Percentiles rank a stretch among this genome's conserved stretches.
Evolutionary conservation across 2,113 vertebrate genomes (phyloP).

Genomic region (Channa argus): DNA sequence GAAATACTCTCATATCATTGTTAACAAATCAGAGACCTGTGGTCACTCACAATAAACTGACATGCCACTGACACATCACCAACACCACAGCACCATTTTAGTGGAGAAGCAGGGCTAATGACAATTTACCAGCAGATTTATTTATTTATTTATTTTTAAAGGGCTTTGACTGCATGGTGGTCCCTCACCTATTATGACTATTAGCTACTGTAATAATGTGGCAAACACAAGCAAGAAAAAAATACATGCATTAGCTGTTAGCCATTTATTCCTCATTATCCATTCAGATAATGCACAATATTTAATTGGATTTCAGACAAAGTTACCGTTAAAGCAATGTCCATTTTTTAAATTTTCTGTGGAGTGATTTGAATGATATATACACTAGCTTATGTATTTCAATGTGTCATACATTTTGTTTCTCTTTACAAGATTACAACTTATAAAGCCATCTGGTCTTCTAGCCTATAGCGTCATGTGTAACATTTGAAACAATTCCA

Average conservation of each 20-base stretch:
- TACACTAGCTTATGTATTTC: too few relatives aligned
- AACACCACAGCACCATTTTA: not conserved
- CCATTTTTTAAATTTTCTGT: too few relatives aligned
- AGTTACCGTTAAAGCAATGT: too few relatives aligned
- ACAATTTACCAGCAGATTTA: constrained; percentile 14
- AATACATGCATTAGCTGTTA: too few relatives aligned
- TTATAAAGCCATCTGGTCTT: not conserved
- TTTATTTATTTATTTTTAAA: too few relatives aligned
- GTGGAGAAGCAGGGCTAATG: not conserved
- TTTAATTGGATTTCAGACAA: too few relatives aligned
- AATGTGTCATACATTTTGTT: not conserved
- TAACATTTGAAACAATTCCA: not conserved
- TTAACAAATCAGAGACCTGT: constrained; percentile 50
- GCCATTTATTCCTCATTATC: too few relatives aligned
- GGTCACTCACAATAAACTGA: constrained; percentile 40
- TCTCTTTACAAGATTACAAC: not conserved
- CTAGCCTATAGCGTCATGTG: not conserved
- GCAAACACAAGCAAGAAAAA: not conserved
- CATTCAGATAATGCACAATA: too few relatives aligned
- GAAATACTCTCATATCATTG: constrained; percentile 40
- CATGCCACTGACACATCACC: not conserved
- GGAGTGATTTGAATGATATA: too few relatives aligned
- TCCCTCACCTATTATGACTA: not conserved
- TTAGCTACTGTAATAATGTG: not conserved
- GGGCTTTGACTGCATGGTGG: not conserved